phyloP scores from a whole-genome alignment of 2,888 invertebrate genomes.

The Formica aserva region DNA sequence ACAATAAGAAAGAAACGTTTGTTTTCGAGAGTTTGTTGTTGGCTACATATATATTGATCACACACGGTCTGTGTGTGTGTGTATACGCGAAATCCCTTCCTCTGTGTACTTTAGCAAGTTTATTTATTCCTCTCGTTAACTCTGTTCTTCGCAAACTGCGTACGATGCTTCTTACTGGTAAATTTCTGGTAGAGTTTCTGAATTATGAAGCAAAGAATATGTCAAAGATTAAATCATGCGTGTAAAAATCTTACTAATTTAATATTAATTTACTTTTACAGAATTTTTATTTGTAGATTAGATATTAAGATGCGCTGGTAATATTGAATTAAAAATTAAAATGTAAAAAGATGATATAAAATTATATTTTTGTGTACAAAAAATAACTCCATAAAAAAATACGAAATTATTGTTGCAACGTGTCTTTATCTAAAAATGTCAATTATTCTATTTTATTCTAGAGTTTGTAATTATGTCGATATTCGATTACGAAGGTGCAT shows the following conservation, averaged over 20 bases:
- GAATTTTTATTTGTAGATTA: neutral
- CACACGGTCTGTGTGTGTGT: neutral
- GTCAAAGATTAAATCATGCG: neutral
- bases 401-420: neutral
- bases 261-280: neutral
- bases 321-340: neutral
- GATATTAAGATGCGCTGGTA: neutral
- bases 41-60: slow-evolving; percentile 36
- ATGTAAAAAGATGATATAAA: neutral
- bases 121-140: slow-evolving; percentile 49
- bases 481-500: neutral
- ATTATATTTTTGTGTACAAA: neutral
- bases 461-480: neutral
- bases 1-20: slow-evolving; percentile 67
- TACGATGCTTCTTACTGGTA: neutral
- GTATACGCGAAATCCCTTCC: neutral
- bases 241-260: neutral
- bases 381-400: neutral
- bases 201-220: slow-evolving; percentile 5
- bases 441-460: neutral
- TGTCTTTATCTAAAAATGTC: neutral
- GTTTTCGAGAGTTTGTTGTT: slow-evolving; percentile 38
- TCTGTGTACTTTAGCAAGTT: slow-evolving; percentile 11
- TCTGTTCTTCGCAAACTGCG: slow-evolving; percentile 5
- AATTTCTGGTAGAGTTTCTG: neutral